These are phyloP conservation scores for Danio kyathit DNA, from an alignment of 2,797 vertebrate species.

Conservation along the genomic window DNA sequence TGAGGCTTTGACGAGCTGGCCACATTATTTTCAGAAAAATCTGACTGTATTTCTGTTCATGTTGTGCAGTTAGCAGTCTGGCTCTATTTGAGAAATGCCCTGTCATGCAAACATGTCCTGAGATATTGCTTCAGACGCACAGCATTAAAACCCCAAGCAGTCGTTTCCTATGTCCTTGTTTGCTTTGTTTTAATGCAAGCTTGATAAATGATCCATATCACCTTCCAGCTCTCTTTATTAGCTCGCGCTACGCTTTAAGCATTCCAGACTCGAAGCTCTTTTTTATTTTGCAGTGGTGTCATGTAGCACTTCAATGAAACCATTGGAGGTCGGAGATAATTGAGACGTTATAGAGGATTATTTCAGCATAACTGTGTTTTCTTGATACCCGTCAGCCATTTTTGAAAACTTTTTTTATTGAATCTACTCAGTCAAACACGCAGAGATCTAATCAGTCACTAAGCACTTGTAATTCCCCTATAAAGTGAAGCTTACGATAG, in stretches of 20 bases:
- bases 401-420: conserved; percentile 13
- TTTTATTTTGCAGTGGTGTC: conserved; percentile 26
- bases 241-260: conserved; percentile 3
- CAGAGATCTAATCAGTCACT: conserved; percentile 65
- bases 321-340: conserved; percentile 39
- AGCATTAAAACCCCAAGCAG: conserved; percentile 12
- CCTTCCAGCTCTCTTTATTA: conserved; percentile 50
- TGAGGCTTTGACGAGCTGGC: background rate
- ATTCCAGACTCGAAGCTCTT: conserved; percentile 22
- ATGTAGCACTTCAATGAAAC: conserved; percentile 31
- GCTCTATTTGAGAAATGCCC: conserved; percentile 19
- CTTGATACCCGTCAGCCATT: conserved; percentile 25
- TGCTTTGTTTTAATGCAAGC: conserved; percentile 44
- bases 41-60: background rate
- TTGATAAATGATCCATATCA: conserved; percentile 52
- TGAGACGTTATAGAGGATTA: conserved; percentile 44
- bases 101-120: conserved; percentile 19
- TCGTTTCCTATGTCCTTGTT: conserved; percentile 50
- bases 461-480: conserved; percentile 69
- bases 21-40: background rate
- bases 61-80: background rate
- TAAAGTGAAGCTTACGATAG: conserved; percentile 68
- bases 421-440: conserved; percentile 51
- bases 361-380: conserved; percentile 27
- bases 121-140: conserved; percentile 28